A percentile compares a stretch with the other conserved stretches of the same genome.
Evolutionary conservation across 2,888 invertebrate species (phyloP).

Genomic region (Hirtodrosophila histrioides): DNA sequence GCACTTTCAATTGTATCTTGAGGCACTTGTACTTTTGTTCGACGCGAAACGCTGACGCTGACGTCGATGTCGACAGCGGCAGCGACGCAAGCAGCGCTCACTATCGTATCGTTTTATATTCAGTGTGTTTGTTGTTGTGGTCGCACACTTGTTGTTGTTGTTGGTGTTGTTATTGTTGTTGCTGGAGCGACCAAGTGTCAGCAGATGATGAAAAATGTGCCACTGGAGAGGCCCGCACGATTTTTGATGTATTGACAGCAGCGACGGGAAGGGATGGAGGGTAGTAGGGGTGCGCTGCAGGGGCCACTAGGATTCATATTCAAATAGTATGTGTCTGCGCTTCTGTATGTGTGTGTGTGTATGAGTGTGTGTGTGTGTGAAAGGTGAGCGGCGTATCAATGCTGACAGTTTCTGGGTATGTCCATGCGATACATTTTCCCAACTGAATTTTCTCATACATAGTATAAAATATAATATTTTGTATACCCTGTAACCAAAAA

Average conservation of each 20-base stretch:
- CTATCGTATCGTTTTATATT: background rate
- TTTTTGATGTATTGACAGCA: slow-evolving; percentile 73
- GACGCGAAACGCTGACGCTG: slow-evolving; percentile 28
- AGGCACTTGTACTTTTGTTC: slow-evolving; percentile 58
- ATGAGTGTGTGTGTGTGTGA: slow-evolving; percentile 16
- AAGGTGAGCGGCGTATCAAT: slow-evolving; percentile 49
- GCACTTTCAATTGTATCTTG: slow-evolving; percentile 66
- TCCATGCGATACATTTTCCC: slow-evolving; percentile 45
- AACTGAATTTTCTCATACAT: slow-evolving; percentile 18
- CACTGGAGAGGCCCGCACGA: slow-evolving; percentile 62
- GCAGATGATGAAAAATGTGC: slow-evolving; percentile 75
- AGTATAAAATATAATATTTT: slow-evolving; percentile 1
- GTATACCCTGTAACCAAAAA: too few species aligned
- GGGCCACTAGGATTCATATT: slow-evolving; percentile 42
- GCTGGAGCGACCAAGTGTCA: slow-evolving; percentile 59
- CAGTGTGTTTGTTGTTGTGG: slow-evolving; percentile 19
- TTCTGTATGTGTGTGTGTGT: slow-evolving; percentile 17
- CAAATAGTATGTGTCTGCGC: too few species aligned
- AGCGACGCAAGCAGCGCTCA: slow-evolving; percentile 10
- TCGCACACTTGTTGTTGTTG: slow-evolving; percentile 27
- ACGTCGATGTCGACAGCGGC: slow-evolving; percentile 8
- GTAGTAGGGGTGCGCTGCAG: slow-evolving; percentile 31
- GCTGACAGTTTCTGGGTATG: slow-evolving; percentile 55
- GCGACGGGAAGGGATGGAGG: background rate
- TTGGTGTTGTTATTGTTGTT: slow-evolving; percentile 26